A percentile compares a stretch with the other conserved stretches of the same genome.
These are phyloP conservation scores for Linyphia triangularis DNA, from an alignment of 2,888 invertebrate genomes.

Conservation along the genomic window DNA sequence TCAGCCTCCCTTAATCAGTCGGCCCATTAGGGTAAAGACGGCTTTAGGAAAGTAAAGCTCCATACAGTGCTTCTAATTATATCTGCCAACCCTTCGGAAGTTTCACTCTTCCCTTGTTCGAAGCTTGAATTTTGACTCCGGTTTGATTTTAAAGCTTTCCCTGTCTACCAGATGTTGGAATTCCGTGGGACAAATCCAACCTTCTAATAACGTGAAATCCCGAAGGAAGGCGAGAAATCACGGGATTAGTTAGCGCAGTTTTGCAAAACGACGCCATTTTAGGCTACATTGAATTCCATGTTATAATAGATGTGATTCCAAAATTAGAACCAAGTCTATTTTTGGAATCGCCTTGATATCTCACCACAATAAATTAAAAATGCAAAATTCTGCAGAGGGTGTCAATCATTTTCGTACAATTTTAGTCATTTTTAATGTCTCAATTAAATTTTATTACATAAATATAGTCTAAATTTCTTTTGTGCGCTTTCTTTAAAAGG, in stretches of 20 bases:
- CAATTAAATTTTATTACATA: no score
- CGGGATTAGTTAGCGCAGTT: background rate
- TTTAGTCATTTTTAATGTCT: no score
- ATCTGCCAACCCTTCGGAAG: background rate
- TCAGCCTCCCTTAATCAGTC: background rate
- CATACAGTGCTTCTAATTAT: constrained; percentile 39
- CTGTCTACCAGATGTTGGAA: constrained; percentile 12
- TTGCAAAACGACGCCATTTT: constrained; percentile 1
- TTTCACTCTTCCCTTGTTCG: constrained; percentile 15
- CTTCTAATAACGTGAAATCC: constrained; percentile 14
- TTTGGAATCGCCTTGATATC: no score
- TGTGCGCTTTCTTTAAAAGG: no score
- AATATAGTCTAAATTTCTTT: no score
- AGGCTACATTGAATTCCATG: no score
- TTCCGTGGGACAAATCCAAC: constrained; percentile 31
- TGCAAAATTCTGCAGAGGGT: no score
- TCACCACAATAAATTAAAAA: no score
- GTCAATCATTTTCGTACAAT: no score
- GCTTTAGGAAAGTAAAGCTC: background rate
- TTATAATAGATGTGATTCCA: no score
- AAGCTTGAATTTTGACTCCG: constrained; percentile 37
- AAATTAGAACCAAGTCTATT: no score
- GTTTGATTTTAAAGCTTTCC: constrained; percentile 41
- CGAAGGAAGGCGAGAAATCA: background rate
- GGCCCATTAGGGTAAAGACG: background rate